These are phyloP conservation scores for Rhyacophila evoluta DNA, from an alignment of 2,888 invertebrate genomes.

Conservation along the genomic window DNA sequence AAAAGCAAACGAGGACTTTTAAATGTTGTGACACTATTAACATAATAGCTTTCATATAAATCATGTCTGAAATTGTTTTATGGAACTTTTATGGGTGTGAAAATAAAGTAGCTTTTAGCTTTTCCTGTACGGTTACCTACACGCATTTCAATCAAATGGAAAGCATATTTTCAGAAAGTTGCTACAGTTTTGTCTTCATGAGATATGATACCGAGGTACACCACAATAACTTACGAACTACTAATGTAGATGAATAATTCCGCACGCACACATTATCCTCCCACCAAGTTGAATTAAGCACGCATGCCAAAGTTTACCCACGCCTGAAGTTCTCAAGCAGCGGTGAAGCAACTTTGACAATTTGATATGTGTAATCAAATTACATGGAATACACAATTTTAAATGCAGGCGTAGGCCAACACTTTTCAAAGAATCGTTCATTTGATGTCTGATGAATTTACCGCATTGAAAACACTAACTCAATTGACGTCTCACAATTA, in stretches of 20 bases:
- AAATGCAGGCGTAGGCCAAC: too few relatives aligned
- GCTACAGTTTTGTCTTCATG: background rate
- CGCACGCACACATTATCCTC: slow-evolving; percentile 7
- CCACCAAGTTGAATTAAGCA: slow-evolving; percentile 7
- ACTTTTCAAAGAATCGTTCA: too few relatives aligned
- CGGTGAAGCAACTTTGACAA: background rate
- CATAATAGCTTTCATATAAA: too few relatives aligned
- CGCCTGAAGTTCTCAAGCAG: slow-evolving; percentile 4
- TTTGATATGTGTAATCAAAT: background rate
- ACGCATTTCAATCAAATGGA: background rate
- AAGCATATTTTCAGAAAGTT: background rate
- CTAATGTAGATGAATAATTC: slow-evolving; percentile 8
- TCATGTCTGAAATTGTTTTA: too few relatives aligned
- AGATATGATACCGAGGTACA: background rate
- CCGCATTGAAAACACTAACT: too few relatives aligned
- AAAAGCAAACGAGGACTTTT: too few relatives aligned
- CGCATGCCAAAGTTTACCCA: slow-evolving; percentile 15
- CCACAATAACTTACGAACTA: slow-evolving; percentile 12
- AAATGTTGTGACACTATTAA: too few relatives aligned
- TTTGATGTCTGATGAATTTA: too few relatives aligned
- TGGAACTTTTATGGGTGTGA: too few relatives aligned
- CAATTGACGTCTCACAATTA: too few relatives aligned
- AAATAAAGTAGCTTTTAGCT: too few relatives aligned
- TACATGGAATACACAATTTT: background rate
- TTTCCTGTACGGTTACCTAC: background rate